Conservation (phyloP, 92 coral and sea anemone genomes). For the Siderastrea siderea region DNA sequence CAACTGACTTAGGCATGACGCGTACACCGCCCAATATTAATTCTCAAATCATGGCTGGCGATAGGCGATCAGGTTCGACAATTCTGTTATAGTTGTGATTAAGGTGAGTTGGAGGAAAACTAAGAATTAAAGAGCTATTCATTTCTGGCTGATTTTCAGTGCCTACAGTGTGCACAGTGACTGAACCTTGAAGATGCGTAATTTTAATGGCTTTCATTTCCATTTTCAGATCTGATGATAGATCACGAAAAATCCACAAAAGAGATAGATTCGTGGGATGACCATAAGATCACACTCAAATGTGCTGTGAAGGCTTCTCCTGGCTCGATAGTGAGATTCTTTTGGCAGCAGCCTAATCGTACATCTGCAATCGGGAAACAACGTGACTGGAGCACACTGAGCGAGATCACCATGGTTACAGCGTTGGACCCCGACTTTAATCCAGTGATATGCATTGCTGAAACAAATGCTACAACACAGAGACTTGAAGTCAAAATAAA, state of each 20-base stretch:
- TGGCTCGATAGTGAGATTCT: not conserved
- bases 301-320: constrained; percentile 24
- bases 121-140: too few species aligned
- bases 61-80: too few species aligned
- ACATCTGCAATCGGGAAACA: not conserved
- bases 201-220: not conserved
- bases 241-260: constrained; percentile 16
- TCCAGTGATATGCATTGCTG: constrained; percentile 67
- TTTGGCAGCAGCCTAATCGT: not conserved
- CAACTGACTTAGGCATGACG: too few species aligned
- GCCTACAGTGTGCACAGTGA: too few species aligned
- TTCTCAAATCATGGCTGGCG: too few species aligned
- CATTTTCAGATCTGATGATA: constrained; percentile 28
- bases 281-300: constrained; percentile 25
- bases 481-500: constrained; percentile 51
- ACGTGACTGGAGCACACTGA: not conserved
- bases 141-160: too few species aligned
- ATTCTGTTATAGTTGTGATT: too few species aligned
- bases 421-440: constrained; percentile 51
- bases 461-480: constrained; percentile 56
- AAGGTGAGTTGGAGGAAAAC: too few species aligned
- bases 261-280: constrained; percentile 26
- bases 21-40: too few species aligned
- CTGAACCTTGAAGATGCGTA: too few species aligned
- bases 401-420: constrained; percentile 41